Base-by-base conservation (phyloP, 2,797 vertebrate genomes). In the Australoheros facetus region DNA sequence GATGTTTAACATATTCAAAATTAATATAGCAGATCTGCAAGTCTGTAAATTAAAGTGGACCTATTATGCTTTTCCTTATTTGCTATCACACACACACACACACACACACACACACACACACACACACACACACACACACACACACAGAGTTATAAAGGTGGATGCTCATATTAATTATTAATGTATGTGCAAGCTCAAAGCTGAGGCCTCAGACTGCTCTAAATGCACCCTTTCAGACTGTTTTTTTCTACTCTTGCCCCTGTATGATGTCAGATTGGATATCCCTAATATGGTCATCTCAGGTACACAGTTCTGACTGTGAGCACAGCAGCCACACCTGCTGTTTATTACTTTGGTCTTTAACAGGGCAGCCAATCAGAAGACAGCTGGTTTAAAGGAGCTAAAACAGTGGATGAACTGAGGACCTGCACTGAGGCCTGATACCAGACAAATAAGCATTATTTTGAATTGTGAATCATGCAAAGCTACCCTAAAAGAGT, bases 1-100 rank as follows among this genome's bases (percentile, higher is more conserved):
- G 9, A 7, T 0, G 6, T 26, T 66, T 66, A 66, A 14, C 21
- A 48, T 3, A 48, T 48, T 66, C 28, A 0, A 7, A 45, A 19
- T 26, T 17, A 64, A 45, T 16, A 12, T 12, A 1, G 0, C 42
- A 51, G 28, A 28, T 19, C 19, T 54, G 51, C 3, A 69, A 30
- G 26, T 48, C 5, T 19, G 42, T 5, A 45, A 69, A 51, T 30
- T 69, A 13, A 69, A 51, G 42, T 69, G 42, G 64, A 30, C 42
- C 42, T 13, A n/a, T 51, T 69, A 30, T 13, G 17, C 10, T 19
- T 69, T 51, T 69, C 26, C 0, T 30, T n/a, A 66, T 10, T 66
- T 51, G 16, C 17, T 5, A 8, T 51, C 48, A 10, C 28, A 28
- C 45, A 7, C 19, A 48, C 19, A 37, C 26, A 26, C 26, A 26